Percentiles rank a stretch among this genome's conserved stretches.
Evolutionary conservation across 2,797 vertebrate species (phyloP).

Genomic region (Diglossa cyanea): DNA sequence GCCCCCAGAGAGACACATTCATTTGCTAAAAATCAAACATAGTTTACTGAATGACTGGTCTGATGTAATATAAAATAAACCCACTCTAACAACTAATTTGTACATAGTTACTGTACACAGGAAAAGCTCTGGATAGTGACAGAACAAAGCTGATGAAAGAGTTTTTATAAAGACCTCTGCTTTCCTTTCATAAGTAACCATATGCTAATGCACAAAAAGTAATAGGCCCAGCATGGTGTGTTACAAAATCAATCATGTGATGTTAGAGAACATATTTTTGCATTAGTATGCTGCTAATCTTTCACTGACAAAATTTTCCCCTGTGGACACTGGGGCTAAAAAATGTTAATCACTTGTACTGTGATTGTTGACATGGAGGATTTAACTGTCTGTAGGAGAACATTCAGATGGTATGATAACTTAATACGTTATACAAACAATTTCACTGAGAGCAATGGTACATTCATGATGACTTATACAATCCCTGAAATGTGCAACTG

Average conservation of each 20-base stretch:
- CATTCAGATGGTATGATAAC: background rate
- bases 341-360: background rate
- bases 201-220: conserved; percentile 4
- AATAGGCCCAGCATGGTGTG: background rate
- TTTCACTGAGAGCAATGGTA: background rate
- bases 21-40: conserved; percentile 12
- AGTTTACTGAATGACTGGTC: background rate
- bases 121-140: conserved; percentile 16
- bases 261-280: conserved; percentile 20
- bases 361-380: background rate
- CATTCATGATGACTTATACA: background rate
- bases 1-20: background rate
- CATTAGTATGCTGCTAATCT: background rate
- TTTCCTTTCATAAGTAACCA: conserved; percentile 19
- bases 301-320: conserved; percentile 3
- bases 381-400: background rate
- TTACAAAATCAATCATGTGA: conserved; percentile 2
- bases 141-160: background rate
- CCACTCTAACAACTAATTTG: background rate
- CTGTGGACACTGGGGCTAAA: background rate
- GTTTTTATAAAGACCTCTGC: background rate
- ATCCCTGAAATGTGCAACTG: background rate
- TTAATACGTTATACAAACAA: background rate
- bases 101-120: background rate
- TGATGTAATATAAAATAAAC: conserved; percentile 5